These are phyloP conservation scores for Fregetta grallaria DNA, from an alignment of 2,113 vertebrate species.

Conservation along the genomic window DNA sequence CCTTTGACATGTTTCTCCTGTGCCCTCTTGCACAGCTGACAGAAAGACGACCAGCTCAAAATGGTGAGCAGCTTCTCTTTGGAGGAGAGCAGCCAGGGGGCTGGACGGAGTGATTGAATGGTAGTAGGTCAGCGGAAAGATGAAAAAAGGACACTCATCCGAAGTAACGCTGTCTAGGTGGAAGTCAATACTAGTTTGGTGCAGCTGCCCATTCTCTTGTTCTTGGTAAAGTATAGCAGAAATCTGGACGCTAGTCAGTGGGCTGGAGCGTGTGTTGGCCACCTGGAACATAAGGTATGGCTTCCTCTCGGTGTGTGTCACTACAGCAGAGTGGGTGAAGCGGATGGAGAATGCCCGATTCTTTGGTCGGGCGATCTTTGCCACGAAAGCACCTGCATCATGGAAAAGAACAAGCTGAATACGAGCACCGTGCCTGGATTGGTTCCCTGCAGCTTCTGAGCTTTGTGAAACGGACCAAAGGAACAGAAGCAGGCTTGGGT, in stretches of 20 bases:
- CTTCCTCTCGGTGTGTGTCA: slow-evolving; percentile 84
- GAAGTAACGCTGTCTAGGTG: slow-evolving; percentile 81
- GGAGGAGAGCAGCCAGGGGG: slow-evolving; percentile 83
- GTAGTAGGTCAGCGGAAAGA: slow-evolving; percentile 91
- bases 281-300: slow-evolving; percentile 88
- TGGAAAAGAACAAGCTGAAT: not conserved
- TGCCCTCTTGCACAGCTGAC: slow-evolving; percentile 91
- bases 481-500: not conserved
- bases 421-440: not conserved
- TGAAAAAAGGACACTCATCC: slow-evolving; percentile 88
- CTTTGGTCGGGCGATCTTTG: slow-evolving; percentile 95
- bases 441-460: not conserved
- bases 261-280: slow-evolving; percentile 86
- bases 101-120: slow-evolving; percentile 85
- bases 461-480: not conserved
- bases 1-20: slow-evolving; percentile 91
- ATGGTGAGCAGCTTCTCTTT: slow-evolving; percentile 76
- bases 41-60: slow-evolving; percentile 94
- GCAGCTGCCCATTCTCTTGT: slow-evolving; percentile 81
- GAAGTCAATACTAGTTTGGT: slow-evolving; percentile 91
- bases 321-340: slow-evolving; percentile 87
- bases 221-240: slow-evolving; percentile 92
- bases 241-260: slow-evolving; percentile 86
- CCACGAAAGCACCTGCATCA: slow-evolving; percentile 92
- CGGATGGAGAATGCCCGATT: slow-evolving; percentile 90